Evolutionary conservation across 1,140 invertebrate genomes (phyloP).

Genomic region (Gryllus bimaculatus): DNA sequence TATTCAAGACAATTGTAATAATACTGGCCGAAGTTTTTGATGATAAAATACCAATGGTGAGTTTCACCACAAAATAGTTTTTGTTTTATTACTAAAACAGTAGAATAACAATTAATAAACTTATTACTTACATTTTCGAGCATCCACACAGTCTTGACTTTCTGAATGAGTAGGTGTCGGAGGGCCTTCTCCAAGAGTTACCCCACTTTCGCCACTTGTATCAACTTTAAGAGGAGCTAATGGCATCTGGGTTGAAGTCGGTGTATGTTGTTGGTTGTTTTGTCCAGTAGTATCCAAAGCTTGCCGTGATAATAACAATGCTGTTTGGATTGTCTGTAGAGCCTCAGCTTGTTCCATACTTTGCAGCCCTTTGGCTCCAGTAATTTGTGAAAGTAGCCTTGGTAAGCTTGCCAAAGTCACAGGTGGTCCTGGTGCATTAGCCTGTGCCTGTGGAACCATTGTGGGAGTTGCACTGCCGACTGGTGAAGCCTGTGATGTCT

Average conservation of each 20-base stretch:
- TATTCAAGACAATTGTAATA: no score
- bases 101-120: no score
- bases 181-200: conserved; percentile 43
- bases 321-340: conserved; percentile 50
- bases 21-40: no score
- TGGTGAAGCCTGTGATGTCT: conserved; percentile 1
- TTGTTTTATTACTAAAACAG: no score
- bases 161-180: conserved; percentile 62
- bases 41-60: no score
- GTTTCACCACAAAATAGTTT: no score
- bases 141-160: conserved; percentile 50
- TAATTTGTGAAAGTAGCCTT: conserved; percentile 42
- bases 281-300: conserved; percentile 13
- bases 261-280: conserved; percentile 12
- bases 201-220: conserved; percentile 38
- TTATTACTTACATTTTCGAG: conserved; percentile 41
- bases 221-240: conserved; percentile 42
- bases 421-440: conserved; percentile 45
- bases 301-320: conserved; percentile 41
- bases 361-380: conserved; percentile 33
- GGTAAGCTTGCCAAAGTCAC: conserved; percentile 42
- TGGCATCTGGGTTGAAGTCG: not conserved
- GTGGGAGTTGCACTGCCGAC: not conserved
- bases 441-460: conserved; percentile 21
- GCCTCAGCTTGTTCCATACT: conserved; percentile 39